phyloP scores from a whole-genome alignment of 1,140 invertebrate genomes.

The Euwallacea similis region DNA sequence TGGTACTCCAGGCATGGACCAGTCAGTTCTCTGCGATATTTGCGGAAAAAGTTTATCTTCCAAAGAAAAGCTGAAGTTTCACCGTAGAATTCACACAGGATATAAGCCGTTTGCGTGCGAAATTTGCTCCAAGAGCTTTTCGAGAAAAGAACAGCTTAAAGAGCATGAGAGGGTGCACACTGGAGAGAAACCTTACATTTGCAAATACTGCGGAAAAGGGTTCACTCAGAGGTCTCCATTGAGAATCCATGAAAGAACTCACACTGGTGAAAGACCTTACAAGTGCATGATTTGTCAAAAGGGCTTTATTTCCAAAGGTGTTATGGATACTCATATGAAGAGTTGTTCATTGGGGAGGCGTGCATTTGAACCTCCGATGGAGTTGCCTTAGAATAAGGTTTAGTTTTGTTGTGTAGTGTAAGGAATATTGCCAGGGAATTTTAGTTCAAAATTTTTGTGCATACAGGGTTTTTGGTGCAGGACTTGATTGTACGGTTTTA shows the following conservation, averaged over 20 bases:
- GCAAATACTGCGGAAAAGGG: constrained; percentile 70
- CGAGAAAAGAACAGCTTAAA: constrained; percentile 64
- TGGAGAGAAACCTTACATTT: constrained; percentile 67
- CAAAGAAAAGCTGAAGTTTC: constrained; percentile 70
- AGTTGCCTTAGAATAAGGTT: not conserved
- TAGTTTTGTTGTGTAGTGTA: not conserved
- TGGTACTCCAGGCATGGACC: constrained; percentile 41
- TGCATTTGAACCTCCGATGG: constrained; percentile 20
- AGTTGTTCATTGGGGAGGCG: constrained; percentile 54
- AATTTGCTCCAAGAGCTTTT: constrained; percentile 67
- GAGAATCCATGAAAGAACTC: constrained; percentile 59
- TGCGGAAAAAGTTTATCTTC: constrained; percentile 78
- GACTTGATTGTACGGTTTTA: too few species aligned
- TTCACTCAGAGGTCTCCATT: constrained; percentile 76
- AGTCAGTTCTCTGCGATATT: constrained; percentile 64
- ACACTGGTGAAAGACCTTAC: constrained; percentile 78
- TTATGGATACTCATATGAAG: constrained; percentile 64
- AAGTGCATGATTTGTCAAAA: constrained; percentile 69
- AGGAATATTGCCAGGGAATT: too few species aligned
- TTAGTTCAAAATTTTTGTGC: too few species aligned
- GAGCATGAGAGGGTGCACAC: constrained; percentile 67
- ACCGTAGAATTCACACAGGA: constrained; percentile 70
- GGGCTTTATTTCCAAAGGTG: constrained; percentile 65
- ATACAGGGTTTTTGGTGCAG: too few species aligned
- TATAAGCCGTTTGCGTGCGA: constrained; percentile 74